Conservation (phyloP, 2,888 invertebrate genomes). For the Latrodectus hesperus region DNA sequence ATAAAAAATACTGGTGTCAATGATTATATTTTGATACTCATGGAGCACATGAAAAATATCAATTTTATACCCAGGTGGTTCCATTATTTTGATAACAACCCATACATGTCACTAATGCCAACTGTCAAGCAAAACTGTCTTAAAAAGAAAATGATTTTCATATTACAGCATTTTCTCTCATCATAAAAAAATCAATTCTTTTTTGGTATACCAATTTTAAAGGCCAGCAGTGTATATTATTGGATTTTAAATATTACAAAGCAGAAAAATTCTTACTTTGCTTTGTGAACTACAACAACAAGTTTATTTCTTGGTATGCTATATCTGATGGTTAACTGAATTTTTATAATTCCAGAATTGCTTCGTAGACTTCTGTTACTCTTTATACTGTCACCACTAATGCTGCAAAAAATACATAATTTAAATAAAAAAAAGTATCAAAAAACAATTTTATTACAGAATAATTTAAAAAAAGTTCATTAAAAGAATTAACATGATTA, state of each 20-base stretch:
- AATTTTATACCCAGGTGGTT: no score
- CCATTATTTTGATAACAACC: no score
- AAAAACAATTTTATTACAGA: neutral
- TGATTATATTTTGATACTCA: no score
- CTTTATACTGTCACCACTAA: conserved; percentile 66
- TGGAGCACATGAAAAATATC: no score
- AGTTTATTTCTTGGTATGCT: conserved; percentile 88
- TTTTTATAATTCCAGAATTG: conserved; percentile 76
- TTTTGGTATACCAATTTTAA: no score
- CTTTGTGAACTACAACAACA: conserved; percentile 89
- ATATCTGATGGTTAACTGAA: conserved; percentile 89
- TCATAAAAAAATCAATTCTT: no score
- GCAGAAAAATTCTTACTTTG: conserved; percentile 81
- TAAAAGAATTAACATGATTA: neutral
- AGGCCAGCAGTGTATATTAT: neutral
- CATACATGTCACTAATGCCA: no score
- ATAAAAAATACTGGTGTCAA: no score
- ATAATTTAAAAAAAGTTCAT: neutral
- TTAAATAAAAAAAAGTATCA: neutral
- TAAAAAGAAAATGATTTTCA: no score
- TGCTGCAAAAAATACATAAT: conserved; percentile 21
- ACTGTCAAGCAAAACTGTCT: no score
- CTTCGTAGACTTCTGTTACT: conserved; percentile 59
- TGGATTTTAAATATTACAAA: neutral
- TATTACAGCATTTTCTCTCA: no score